phyloP scores from a whole-genome alignment of 2,113 vertebrate species.

The Crotalus horridus region DNA sequence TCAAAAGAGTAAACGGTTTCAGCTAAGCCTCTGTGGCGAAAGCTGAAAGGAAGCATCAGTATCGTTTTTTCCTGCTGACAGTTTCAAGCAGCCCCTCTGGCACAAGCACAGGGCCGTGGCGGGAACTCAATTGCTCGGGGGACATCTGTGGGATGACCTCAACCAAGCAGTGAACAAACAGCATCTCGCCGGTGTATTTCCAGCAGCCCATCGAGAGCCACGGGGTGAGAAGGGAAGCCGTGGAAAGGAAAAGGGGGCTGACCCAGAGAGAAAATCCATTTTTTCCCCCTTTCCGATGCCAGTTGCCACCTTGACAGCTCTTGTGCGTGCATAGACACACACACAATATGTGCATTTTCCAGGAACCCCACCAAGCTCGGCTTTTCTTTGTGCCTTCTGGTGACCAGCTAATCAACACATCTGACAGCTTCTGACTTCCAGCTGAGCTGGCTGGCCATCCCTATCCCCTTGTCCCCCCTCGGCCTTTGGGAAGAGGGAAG shows the following conservation, averaged over 20 bases:
- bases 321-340: accelerated
- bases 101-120: neutral
- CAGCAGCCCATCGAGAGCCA: neutral
- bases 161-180: neutral
- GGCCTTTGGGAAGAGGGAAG: neutral
- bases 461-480: neutral
- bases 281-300: neutral
- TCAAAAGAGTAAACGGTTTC: neutral
- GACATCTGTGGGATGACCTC: neutral
- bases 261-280: neutral
- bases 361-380: neutral
- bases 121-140: neutral
- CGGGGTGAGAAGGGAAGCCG: neutral
- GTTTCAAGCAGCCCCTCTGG: neutral
- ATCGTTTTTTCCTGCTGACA: neutral
- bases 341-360: too few species aligned
- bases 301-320: neutral
- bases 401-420: constrained; percentile 23
- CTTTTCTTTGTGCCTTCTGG: neutral
- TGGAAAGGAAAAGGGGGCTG: neutral
- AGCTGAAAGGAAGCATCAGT: neutral
- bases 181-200: neutral
- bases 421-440: neutral
- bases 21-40: neutral
- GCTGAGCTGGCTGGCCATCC: neutral